Evolutionary conservation across 1,140 invertebrate genomes (phyloP).

Genomic region (Drosophila bipectinata): DNA sequence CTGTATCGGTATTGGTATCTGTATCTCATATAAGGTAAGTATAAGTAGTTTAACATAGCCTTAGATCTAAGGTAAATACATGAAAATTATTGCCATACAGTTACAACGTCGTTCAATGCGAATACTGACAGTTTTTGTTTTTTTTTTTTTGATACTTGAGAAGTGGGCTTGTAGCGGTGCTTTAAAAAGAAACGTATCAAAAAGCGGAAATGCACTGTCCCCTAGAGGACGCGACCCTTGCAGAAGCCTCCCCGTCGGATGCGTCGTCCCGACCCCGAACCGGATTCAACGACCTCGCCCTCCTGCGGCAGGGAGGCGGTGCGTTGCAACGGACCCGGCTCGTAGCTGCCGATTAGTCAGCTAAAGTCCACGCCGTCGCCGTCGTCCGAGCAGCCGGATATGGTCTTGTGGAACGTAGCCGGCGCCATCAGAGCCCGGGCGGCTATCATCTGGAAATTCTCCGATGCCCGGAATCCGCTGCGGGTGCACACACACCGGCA

Average conservation of each 20-base stretch:
- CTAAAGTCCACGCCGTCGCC: constrained; percentile 78
- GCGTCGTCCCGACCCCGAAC: constrained; percentile 39
- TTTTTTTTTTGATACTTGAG: constrained; percentile 5
- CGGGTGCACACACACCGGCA: constrained; percentile 85
- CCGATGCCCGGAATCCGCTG: constrained; percentile 79
- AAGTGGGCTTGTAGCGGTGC: constrained; percentile 35
- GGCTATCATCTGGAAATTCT: constrained; percentile 83
- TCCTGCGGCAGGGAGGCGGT: constrained; percentile 70
- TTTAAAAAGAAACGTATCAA: constrained; percentile 69
- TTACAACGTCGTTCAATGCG: constrained; percentile 80
- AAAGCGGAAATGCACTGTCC: constrained; percentile 58
- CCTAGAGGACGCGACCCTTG: constrained; percentile 70
- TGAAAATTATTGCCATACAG: constrained; percentile 82
- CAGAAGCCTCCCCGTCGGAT: constrained; percentile 76
- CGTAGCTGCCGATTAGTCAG: constrained; percentile 78
- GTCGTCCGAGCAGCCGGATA: constrained; percentile 81
- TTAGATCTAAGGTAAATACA: constrained; percentile 74
- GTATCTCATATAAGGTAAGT: constrained; percentile 17
- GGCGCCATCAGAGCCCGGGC: constrained; percentile 78
- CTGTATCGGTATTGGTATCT: constrained; percentile 22
- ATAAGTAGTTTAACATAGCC: constrained; percentile 40
- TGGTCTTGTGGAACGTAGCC: constrained; percentile 82
- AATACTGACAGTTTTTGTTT: constrained; percentile 64
- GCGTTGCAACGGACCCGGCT: constrained; percentile 60
- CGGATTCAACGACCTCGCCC: constrained; percentile 43